Base-by-base conservation (phyloP, 2,888 invertebrate species). In the Palloptera scutellata region DNA sequence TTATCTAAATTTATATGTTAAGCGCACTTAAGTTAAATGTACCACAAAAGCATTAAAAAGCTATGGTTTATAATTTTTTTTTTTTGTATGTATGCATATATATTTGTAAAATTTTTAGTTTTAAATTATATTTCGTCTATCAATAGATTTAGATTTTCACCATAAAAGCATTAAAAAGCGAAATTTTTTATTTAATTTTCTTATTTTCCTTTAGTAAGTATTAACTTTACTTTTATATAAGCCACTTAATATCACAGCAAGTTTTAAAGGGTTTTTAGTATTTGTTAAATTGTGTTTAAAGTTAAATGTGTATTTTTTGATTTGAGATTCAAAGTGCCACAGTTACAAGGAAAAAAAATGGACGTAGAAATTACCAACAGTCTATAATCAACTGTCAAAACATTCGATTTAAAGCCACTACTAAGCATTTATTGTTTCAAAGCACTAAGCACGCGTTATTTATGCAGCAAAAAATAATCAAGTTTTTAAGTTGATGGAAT, bases 201-300 rank as follows among this genome's bases (percentile, higher is more conserved):
- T 19, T 1, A n/a, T 19, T 12, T n/a, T 45, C 13, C 9, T 63
- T 43, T 53, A 59, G 51, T 43, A 45, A 66, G 40, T 15, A 45
- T 54, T 68, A 43, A 48, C 48, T 57, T 61, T 42, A 30, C 61
- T 63, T 61, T 40, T 12, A 61, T 61, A 68, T 70, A 71, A 73
- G 71, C 73, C 72, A 73, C 68, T 66, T 71, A 60, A 64, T 73
- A 73, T 72, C 71, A 71, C 71, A 74, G 70, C 72, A 61, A 30
- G 53, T 67, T 57, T 41, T 58, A 40, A 19, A 10, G 6, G 12
- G 12, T 41, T 41, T 12, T 55, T 20, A 20, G 15, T 45, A 20
- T 15, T 17, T 57, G 11, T 13, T 4, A 43, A 45, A 15, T 48
- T 55, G 54, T 15, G 19, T 54, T 30, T 17, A 30, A 30, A 30